A percentile compares a stretch with the other conserved stretches of the same genome.
These are phyloP conservation scores for Leptoteleia sp. DNA, from an alignment of 1,140 invertebrate genomes.

Conservation along the genomic window DNA sequence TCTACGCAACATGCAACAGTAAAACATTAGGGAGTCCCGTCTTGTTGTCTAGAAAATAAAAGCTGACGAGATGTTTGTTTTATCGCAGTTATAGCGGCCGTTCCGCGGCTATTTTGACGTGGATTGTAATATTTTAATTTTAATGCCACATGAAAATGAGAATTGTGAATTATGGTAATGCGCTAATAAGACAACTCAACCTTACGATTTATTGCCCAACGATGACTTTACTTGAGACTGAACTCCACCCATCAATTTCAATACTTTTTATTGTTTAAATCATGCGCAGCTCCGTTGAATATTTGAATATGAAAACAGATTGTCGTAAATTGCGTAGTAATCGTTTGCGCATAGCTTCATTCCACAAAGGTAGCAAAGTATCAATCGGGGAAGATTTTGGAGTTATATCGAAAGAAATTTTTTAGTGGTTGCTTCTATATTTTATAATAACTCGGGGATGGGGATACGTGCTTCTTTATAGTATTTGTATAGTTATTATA, in stretches of 20 bases:
- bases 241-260: slow-evolving; percentile 43
- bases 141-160: slow-evolving; percentile 12
- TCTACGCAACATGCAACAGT: slow-evolving; percentile 10
- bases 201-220: slow-evolving; percentile 31
- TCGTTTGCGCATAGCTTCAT: background rate
- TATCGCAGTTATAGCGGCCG: background rate
- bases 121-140: slow-evolving; percentile 29
- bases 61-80: slow-evolving; percentile 5
- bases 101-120: slow-evolving; percentile 11
- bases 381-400: too few species aligned
- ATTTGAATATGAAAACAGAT: slow-evolving; percentile 39
- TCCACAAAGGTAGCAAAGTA: background rate
- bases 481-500: too few species aligned
- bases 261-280: slow-evolving; percentile 37
- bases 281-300: slow-evolving; percentile 16
- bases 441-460: background rate
- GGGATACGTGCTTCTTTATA: too few species aligned
- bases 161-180: slow-evolving; percentile 40
- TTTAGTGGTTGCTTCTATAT: too few species aligned
- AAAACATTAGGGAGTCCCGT: slow-evolving; percentile 5
- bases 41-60: slow-evolving; percentile 12
- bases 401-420: too few species aligned
- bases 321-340: slow-evolving; percentile 13
- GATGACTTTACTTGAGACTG: slow-evolving; percentile 36
- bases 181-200: slow-evolving; percentile 34